Conservation (phyloP, 2,888 invertebrate genomes). For the Alentia gelatinosa region DNA sequence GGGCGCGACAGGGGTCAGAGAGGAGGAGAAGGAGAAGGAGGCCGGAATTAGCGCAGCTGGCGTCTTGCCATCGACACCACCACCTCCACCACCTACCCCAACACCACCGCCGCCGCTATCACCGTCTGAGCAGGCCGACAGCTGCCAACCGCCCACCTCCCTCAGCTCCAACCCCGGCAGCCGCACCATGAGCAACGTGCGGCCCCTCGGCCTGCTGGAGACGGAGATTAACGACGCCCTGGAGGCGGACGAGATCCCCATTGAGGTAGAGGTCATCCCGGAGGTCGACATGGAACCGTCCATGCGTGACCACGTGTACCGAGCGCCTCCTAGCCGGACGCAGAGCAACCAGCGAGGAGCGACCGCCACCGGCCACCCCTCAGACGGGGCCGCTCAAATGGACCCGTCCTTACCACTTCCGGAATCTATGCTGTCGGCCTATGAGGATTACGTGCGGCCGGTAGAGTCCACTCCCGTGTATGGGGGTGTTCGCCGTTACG, state of each 20-base stretch:
- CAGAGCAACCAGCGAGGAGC: background rate
- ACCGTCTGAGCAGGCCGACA: background rate
- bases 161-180: background rate
- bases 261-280: slow-evolving; percentile 15
- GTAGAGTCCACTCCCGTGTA: background rate
- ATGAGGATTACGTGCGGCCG: slow-evolving; percentile 10
- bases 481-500: background rate
- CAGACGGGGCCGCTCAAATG: background rate
- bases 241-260: background rate
- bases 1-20: background rate
- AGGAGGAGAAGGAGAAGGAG: background rate
- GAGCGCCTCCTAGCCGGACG: background rate
- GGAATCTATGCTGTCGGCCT: background rate
- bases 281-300: background rate
- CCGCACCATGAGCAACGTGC: background rate
- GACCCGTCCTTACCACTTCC: background rate
- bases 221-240: background rate
- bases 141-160: background rate
- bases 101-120: background rate
- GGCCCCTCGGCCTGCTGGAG: background rate
- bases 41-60: slow-evolving; percentile 9
- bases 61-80: background rate
- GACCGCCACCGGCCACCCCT: background rate
- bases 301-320: background rate
- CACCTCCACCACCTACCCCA: background rate